Base-by-base conservation (phyloP, 2,797 vertebrate genomes). In the Melanogrammus aeglefinus region DNA sequence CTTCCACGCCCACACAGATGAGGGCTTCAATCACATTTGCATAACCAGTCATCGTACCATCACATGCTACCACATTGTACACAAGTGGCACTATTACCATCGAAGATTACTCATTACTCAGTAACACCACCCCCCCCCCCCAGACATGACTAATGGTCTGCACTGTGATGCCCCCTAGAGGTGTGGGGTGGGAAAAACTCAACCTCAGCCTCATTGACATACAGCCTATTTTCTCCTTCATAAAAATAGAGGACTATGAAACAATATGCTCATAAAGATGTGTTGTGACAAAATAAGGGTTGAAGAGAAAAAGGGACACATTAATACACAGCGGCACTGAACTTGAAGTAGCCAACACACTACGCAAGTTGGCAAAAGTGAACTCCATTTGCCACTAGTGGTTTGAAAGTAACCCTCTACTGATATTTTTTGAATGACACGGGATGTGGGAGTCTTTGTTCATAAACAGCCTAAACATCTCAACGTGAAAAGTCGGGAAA, bases 141-240 rank as follows among this genome's bases (percentile, higher is more conserved):
- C 18, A 77, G 16, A 76, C 5, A 75, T 6, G 24, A 21, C 38
- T 13, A 72, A 8, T 72, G 63, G 63, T 31, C 21, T 84, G 78
- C 44, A 63, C 73, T 83, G 72, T 78, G 47, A 14, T n/a, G 79
- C 82, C 81, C 73, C 76, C 66, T 74, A 77, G 83, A 85, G 86
- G 76, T 70, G 13, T 1, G 47, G 0, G 1, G 57, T 41, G 31
- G 31, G 18, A 71, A 29, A 31, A 71, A 29, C 33, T 44, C 9
- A 33, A 27, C 47, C 18, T 72, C 70, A 72, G 31, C 29, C 69
- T 29, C 29, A 9, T 33, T 73, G 72, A 9, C 72, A 73, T n/a
- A 57, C 51, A 24, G 1, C 21, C 57, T 24, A 63, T 57, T 57
- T 57, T 21, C 18, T 57, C 3, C n/a, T 6, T n/a, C 57, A 63